A percentile compares a stretch with the other conserved stretches of the same genome.
Evolutionary conservation across 2,888 invertebrate genomes (phyloP).

Genomic region (Cerastis rubricosa): DNA sequence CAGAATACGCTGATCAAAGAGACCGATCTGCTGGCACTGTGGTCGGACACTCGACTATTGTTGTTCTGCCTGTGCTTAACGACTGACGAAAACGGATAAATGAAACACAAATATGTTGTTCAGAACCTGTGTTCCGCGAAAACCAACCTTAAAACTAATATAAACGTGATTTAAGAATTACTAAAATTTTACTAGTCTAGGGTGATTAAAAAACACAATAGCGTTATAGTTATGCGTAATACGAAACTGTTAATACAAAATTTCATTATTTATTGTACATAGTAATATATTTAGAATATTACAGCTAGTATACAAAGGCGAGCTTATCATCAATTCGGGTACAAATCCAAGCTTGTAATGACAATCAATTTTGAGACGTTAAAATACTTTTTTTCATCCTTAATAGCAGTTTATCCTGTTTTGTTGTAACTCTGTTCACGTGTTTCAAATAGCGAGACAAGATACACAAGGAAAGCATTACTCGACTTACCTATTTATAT

Average conservation of each 20-base stretch:
- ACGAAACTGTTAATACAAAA: not conserved
- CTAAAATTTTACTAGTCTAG: not conserved
- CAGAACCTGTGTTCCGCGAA: not conserved
- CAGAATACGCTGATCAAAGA: slow-evolving; percentile 54
- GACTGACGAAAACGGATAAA: slow-evolving; percentile 9
- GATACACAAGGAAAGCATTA: slow-evolving; percentile 19
- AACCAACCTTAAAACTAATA: not conserved
- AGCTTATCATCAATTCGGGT: not conserved
- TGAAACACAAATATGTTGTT: not conserved
- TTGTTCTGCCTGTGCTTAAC: slow-evolving; percentile 17
- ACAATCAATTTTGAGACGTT: not conserved
- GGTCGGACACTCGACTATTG: slow-evolving; percentile 16
- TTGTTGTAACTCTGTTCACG: not conserved
- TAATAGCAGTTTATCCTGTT: not conserved
- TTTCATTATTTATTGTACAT: not conserved
- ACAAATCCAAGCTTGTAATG: not conserved
- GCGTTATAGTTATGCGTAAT: not conserved
- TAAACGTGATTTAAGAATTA: not conserved
- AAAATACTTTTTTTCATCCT: not conserved
- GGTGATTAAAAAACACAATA: not conserved
- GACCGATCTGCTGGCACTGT: slow-evolving; percentile 32
- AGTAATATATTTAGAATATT: not conserved
- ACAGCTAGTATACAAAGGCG: not conserved
- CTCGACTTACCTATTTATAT: slow-evolving; percentile 43
- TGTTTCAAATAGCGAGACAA: slow-evolving; percentile 18